Base-by-base conservation (phyloP, 1,140 invertebrate genomes). In the Cherax destructor region DNA sequence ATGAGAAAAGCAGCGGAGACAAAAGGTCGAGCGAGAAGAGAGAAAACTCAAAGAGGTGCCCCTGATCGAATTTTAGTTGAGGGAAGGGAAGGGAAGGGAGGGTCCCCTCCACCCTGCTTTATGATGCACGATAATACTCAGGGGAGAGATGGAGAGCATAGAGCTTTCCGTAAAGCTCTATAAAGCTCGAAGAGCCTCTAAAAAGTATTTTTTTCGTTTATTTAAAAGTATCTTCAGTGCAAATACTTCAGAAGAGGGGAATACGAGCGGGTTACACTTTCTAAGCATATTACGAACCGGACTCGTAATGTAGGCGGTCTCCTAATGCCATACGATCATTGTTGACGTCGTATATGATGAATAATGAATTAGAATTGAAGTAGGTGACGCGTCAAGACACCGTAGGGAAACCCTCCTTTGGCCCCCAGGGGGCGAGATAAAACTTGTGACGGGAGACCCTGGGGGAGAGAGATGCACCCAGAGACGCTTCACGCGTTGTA, bases 331-430 rank as follows among this genome's bases (percentile, higher is more conserved):
- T 56, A 81, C 79, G 59, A 81, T 81, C 24, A 81, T 56, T 81
- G 79, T 50, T 59, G 79, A 47, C 50, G n/a, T n/a, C n/a, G 79
- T 16, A 78, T 18, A 65, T 78, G 85, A 86, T 86, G 85, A 86
- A 86, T 86, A 86, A 78, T 86, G 85, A 86, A 86, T 86, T 86
- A 72, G 59, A 78, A 86, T 86, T 78, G 85, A 59, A 86, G 59
- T 56, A 86, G 52, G 74, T 77, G 74, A 74, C 52, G 85, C 78
- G 85, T 86, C 85, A 78, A 86, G 85, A 78, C 30, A 74, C 56
- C 85, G 30, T 21, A 77, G 9, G 24, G 72, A 86, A 41, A 41
- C 30, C 30, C 30, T 41, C 30, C 30, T 41, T 2, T n/a, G n/a
- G n/a, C 30, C 41, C 24, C 30, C 78, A 7, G 59, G 79, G 79